Evolutionary conservation across 1,140 invertebrate genomes (phyloP), one percentile per base, ranked within the genome.

Genomic region (Agrilus planipennis): DNA sequence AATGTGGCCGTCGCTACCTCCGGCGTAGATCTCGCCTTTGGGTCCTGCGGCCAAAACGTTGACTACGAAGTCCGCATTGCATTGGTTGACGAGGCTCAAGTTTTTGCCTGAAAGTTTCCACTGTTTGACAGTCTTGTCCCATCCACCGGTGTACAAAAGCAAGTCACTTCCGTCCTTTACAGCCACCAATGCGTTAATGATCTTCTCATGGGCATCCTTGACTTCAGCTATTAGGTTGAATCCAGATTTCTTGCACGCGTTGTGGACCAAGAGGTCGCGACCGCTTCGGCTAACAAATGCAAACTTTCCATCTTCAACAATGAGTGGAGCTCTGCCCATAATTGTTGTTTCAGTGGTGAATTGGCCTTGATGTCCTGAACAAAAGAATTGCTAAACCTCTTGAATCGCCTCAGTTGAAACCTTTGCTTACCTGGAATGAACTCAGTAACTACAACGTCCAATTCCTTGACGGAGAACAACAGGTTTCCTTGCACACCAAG

Each of bases 371-470:
- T n/a, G n/a, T n/a, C n/a, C n/a, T n/a, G n/a, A n/a, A n/a, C n/a
- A n/a, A n/a, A n/a, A n/a, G n/a, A n/a, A n/a, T n/a, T n/a, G n/a
- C n/a, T n/a, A n/a, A n/a, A n/a, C n/a, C n/a, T n/a, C n/a, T n/a
- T n/a, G n/a, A n/a, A n/a, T n/a, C n/a, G n/a, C n/a, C n/a, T n/a
- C n/a, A n/a, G n/a, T n/a, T n/a, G n/a, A n/a, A n/a, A n/a, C n/a
- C n/a, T n/a, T n/a, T n/a, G n/a, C n/a, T n/a, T n/a, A n/a, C n/a
- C n/a, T n/a, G n/a, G n/a, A n/a, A n/a, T n/a, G n/a, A n/a, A n/a
- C n/a, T 67, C 64, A 4, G 64, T 65, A 17, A 68, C 50, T 17
- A 62, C 53, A 1, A 69, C 43, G 50, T 68, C 65, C 15, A 62
- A 39, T 50, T 68, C 63, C 37, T 64, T 52, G 2, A 62, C 62